phyloP scores from a whole-genome alignment of 2,888 invertebrate genomes.

The Phlogophora meticulosa region DNA sequence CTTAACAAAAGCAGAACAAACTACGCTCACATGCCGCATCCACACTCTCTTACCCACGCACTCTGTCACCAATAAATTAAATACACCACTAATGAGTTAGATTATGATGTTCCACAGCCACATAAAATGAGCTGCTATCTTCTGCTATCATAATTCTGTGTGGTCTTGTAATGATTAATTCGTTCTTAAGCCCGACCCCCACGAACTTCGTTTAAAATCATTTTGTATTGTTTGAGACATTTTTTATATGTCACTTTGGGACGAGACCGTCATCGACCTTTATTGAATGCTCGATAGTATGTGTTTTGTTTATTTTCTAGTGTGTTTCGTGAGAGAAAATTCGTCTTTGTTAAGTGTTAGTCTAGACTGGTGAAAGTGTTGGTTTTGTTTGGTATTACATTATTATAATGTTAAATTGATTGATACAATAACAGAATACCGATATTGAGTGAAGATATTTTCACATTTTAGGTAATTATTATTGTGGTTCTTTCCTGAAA shows the following conservation, averaged over 20 bases:
- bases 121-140: conserved; percentile 53
- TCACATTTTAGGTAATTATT: no score
- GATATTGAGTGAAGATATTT: no score
- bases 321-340: neutral
- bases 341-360: neutral
- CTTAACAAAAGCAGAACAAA: no score
- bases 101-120: conserved; percentile 76
- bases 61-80: conserved; percentile 76
- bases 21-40: conserved; percentile 56
- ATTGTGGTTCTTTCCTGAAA: no score
- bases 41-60: neutral
- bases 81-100: conserved; percentile 83
- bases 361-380: conserved; percentile 7
- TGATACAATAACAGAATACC: no score
- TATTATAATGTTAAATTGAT: no score
- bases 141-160: conserved; percentile 54
- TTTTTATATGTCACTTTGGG: conserved; percentile 34
- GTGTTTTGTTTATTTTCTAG: conserved; percentile 19
- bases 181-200: conserved; percentile 45
- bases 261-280: neutral
- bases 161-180: conserved; percentile 65
- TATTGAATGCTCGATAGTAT: neutral
- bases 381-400: no score
- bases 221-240: conserved; percentile 55
- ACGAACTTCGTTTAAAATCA: conserved; percentile 50